Conservation (phyloP, 2,888 invertebrate species). For the Crematogaster levior region DNA sequence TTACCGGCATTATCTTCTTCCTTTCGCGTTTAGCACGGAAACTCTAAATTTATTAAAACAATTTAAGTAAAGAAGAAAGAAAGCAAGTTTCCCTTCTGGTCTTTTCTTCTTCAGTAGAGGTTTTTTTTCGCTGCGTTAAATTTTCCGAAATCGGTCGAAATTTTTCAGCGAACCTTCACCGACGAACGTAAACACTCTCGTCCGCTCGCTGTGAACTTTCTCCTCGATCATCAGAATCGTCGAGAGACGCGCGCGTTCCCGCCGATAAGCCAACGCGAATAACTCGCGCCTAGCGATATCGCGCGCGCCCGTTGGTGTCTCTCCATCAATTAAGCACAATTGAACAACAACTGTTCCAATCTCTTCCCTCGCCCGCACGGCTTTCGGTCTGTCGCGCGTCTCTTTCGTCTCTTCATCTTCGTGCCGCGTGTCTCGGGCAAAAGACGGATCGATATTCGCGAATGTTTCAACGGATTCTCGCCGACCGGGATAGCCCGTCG, state of each 20-base stretch:
- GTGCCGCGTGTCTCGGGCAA: neutral
- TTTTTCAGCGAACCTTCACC: slow-evolving; percentile 15
- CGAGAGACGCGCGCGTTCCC: slow-evolving; percentile 1
- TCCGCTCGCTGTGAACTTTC: slow-evolving; percentile 6
- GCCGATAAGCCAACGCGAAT: slow-evolving; percentile 31
- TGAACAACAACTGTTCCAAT: slow-evolving; percentile 78
- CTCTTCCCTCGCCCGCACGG: slow-evolving; percentile 49
- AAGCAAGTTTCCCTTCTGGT: neutral
- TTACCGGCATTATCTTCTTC: neutral
- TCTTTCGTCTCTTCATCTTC: slow-evolving; percentile 53
- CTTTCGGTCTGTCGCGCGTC: slow-evolving; percentile 38
- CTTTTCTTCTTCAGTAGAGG: neutral
- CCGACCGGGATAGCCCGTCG: slow-evolving; percentile 2
- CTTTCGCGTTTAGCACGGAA: neutral
- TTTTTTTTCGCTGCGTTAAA: neutral
- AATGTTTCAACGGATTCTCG: neutral
- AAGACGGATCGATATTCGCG: slow-evolving; percentile 40
- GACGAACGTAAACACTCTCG: neutral
- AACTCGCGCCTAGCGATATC: slow-evolving; percentile 50
- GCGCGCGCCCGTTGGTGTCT: slow-evolving; percentile 37
- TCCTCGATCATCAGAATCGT: slow-evolving; percentile 12
- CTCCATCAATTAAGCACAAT: slow-evolving; percentile 82
- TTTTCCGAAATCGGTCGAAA: no score
- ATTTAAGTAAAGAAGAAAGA: neutral
- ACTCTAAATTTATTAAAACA: neutral